Evolutionary conservation across 2,113 vertebrate species (phyloP).

Genomic region (Chascanopsetta lugubris): DNA sequence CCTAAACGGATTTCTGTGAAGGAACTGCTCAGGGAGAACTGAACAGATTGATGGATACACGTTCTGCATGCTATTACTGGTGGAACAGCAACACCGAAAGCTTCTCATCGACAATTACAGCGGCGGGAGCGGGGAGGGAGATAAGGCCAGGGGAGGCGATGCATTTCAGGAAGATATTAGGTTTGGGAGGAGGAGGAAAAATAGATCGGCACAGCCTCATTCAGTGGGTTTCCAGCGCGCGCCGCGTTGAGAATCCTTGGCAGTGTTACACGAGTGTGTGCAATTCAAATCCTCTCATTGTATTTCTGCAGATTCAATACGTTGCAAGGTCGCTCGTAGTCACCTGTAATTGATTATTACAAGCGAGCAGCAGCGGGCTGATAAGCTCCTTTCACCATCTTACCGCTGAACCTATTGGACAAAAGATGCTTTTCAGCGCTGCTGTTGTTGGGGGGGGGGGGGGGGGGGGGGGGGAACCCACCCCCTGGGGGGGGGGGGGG

Average conservation of each 20-base stretch:
- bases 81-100: conserved; percentile 77
- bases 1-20: conserved; percentile 84
- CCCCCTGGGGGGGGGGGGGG: too few relatives aligned
- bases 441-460: conserved; percentile 42
- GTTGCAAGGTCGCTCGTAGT: conserved; percentile 74
- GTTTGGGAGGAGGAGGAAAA: conserved; percentile 60
- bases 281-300: conserved; percentile 74
- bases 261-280: conserved; percentile 51
- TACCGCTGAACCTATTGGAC: conserved; percentile 57
- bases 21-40: conserved; percentile 82
- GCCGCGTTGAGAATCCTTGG: conserved; percentile 55
- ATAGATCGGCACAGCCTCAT: conserved; percentile 48
- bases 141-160: conserved; percentile 66
- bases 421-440: conserved; percentile 53
- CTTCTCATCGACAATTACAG: conserved; percentile 84
- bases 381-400: conserved; percentile 68
- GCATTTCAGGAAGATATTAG: conserved; percentile 75
- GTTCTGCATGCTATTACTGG: conserved; percentile 83
- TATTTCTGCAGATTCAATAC: conserved; percentile 72
- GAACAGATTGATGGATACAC: conserved; percentile 87
- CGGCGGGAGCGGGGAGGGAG: conserved; percentile 60
- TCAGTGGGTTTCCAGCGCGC: conserved; percentile 52
- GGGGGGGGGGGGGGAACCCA: too few relatives aligned
- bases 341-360: conserved; percentile 79
- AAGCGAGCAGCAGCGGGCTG: conserved; percentile 59